Conservation (phyloP, 2,797 vertebrate genomes). For the Melopsittacus undulatus region DNA sequence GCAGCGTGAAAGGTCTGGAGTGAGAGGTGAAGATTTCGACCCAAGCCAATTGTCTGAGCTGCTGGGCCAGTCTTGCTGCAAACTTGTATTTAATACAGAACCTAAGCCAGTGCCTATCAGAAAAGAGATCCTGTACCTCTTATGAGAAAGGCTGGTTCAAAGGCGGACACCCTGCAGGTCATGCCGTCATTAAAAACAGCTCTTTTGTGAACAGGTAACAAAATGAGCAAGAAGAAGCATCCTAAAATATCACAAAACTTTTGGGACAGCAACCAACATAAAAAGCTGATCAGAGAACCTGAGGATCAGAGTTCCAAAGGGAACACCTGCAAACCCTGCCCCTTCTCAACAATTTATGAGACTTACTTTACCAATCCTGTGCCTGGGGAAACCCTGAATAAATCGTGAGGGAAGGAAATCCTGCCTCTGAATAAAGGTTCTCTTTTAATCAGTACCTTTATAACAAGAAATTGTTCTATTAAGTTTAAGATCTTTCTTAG, state of each 20-base stretch:
- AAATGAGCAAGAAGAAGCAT: background rate
- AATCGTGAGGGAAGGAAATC: background rate
- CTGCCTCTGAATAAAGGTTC: background rate
- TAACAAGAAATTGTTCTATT: background rate
- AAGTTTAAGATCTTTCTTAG: background rate
- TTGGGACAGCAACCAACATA: background rate
- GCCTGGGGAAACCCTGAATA: background rate
- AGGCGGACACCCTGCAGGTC: background rate
- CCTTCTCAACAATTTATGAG: background rate
- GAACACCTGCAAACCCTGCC: background rate
- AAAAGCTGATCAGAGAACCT: background rate
- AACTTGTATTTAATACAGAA: background rate
- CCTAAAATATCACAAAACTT: background rate
- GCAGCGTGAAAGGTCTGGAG: background rate
- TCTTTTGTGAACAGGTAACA: background rate
- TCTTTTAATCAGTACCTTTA: background rate
- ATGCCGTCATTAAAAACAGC: background rate
- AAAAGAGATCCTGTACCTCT: background rate
- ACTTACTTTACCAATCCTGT: background rate
- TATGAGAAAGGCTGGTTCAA: background rate
- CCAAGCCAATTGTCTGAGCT: background rate
- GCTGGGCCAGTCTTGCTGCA: fast-evolving
- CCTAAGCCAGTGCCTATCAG: background rate
- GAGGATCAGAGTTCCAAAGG: background rate
- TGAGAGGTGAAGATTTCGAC: background rate